These are phyloP conservation scores for Carcharodon carcharias DNA, from an alignment of 2,797 vertebrate species.

Conservation along the genomic window DNA sequence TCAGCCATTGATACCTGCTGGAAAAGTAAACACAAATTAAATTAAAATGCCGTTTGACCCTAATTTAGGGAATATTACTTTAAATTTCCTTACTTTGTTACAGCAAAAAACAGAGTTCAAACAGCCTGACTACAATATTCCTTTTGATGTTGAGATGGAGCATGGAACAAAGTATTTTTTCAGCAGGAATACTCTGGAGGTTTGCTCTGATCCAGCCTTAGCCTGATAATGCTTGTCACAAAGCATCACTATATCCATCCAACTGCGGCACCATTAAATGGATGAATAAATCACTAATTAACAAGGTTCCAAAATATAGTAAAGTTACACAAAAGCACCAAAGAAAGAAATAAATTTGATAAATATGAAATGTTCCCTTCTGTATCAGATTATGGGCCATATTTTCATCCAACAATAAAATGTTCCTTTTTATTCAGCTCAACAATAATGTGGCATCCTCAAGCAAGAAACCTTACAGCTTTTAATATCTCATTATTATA, in stretches of 20 bases:
- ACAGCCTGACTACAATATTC: slow-evolving; percentile 8
- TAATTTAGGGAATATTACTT: slow-evolving; percentile 50
- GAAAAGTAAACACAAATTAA: background rate
- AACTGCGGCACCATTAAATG: background rate
- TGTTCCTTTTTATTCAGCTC: background rate
- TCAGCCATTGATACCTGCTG: background rate
- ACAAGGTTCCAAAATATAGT: background rate
- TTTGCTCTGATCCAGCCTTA: slow-evolving; percentile 22
- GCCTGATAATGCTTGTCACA: background rate
- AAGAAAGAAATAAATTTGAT: background rate
- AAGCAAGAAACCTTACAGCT: background rate
- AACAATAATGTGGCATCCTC: background rate
- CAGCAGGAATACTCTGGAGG: slow-evolving; percentile 2
- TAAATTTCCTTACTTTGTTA: slow-evolving; percentile 43
- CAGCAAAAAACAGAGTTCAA: background rate
- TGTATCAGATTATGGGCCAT: too few relatives aligned
- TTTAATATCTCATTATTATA: background rate
- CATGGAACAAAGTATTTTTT: slow-evolving; percentile 16
- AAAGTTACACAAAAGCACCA: background rate
- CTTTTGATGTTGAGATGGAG: slow-evolving; percentile 10
- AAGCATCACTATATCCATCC: background rate
- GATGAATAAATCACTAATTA: background rate
- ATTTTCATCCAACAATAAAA: background rate
- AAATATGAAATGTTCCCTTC: background rate
- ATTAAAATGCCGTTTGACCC: slow-evolving; percentile 29